phyloP scores from a whole-genome alignment of 1,140 invertebrate genomes.

The Drosophila baimaii region DNA sequence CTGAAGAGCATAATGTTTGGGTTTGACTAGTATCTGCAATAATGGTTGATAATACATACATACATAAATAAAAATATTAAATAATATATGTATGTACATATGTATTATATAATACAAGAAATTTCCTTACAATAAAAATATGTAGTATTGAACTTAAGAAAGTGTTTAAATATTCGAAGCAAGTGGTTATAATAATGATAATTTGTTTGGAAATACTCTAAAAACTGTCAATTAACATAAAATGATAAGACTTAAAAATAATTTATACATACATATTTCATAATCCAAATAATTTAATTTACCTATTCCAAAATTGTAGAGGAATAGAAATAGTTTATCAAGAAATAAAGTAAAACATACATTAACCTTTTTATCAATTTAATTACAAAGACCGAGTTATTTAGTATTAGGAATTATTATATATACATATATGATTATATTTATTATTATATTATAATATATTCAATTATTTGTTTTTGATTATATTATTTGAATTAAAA shows the following conservation, averaged over 20 bases:
- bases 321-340: neutral
- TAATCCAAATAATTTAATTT: no score
- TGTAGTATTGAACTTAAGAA: neutral
- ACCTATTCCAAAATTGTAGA: neutral
- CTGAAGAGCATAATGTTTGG: neutral
- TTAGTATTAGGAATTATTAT: neutral
- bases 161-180: neutral
- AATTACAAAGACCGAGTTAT: no score
- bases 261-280: no score
- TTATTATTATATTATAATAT: no score
- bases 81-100: neutral
- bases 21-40: neutral
- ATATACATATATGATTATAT: no score
- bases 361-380: neutral
- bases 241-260: no score
- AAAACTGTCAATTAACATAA: no score
- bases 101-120: no score
- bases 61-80: neutral
- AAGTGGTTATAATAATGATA: neutral
- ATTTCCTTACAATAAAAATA: neutral
- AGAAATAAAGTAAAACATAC: neutral
- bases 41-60: neutral
- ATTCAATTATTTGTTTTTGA: no score
- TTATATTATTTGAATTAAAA: no score
- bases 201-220: neutral